Evolutionary conservation across 2,888 invertebrate species (phyloP), one percentile per base, ranked within the genome.

Genomic region (Drosophila kuntzei): DNA sequence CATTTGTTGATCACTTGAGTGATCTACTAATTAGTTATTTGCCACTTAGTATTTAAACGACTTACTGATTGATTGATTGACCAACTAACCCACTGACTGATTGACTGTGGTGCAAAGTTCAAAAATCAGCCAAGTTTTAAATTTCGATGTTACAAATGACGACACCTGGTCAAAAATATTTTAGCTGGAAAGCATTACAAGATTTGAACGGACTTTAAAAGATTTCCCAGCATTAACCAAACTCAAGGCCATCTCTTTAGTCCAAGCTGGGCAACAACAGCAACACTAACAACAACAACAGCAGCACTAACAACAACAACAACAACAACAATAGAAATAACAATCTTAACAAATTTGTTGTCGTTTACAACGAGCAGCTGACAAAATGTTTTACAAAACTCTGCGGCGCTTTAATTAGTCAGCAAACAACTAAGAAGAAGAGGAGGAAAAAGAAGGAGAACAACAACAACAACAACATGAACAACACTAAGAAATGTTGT

Each of bases 361-460:
- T 37, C 39, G 58, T 32, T 59, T 59, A 60, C 47, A 47, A 50
- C 20, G 55, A 36, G 36, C 63, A 75, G 78, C 75, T 76, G 79
- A 67, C 73, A 58, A 73, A 68, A 73, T 78, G 65, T 69, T 73
- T 49, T 43, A 68, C 59, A 57, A 72, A 73, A 74, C 58, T 65
- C 55, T 73, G 46, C 46, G 69, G 60, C 69, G 41, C 64, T 78
- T 76, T 76, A 76, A 76, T 76, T 76, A 76, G 79, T 76, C 64
- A 36, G 47, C 34, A 55, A 58, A 54, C 14, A 75, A n/a, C n/a
- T n/a, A n/a, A 51, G 41, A 44, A 61, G 34, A 49, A 20, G 22
- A 60, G 49, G 18, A 59, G 22, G 12, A 50, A 27, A 18, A 18
- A 4, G 7, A 16, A 9, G 11, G 39, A 29, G 34, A 44, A 49